Percentiles rank a stretch among this genome's conserved stretches.
phyloP scores from a whole-genome alignment of 1,140 invertebrate species.

The Pentalonia nigronervosa region DNA sequence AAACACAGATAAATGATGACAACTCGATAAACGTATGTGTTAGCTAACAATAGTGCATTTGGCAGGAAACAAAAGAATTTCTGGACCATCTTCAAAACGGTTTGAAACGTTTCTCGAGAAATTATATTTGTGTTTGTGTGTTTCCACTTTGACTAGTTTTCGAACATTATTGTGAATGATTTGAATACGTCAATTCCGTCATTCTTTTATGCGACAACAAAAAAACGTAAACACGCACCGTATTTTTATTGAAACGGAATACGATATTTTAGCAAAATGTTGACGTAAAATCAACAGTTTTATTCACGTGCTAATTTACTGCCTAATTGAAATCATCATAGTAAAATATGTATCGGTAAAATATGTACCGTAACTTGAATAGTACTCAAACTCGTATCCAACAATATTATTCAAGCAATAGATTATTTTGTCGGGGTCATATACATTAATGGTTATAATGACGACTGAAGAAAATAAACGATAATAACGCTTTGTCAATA shows the following conservation, averaged over 20 bases:
- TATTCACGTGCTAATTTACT: neutral
- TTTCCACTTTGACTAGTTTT: neutral
- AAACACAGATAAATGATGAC: conserved; percentile 1
- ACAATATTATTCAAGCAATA: neutral
- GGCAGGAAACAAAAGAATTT: conserved; percentile 48
- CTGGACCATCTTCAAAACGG: conserved; percentile 41
- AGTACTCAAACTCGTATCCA: neutral
- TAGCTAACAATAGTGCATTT: conserved; percentile 34
- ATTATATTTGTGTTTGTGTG: neutral
- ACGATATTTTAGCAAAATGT: neutral
- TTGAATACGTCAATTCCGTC: neutral
- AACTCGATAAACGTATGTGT: neutral
- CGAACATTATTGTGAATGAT: neutral
- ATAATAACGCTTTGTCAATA: neutral
- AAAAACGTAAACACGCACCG: neutral
- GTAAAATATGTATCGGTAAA: neutral
- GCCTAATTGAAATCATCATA: neutral
- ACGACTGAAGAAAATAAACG: neutral
- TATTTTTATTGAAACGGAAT: neutral
- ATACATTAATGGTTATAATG: neutral
- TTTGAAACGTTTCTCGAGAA: neutral
- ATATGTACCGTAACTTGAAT: neutral
- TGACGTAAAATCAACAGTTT: neutral
- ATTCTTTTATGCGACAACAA: neutral
- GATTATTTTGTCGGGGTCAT: neutral